A percentile compares a stretch with the other conserved stretches of the same genome.
Conservation (phyloP, 1,140 invertebrate genomes). For the Mercenaria mercenaria region DNA sequence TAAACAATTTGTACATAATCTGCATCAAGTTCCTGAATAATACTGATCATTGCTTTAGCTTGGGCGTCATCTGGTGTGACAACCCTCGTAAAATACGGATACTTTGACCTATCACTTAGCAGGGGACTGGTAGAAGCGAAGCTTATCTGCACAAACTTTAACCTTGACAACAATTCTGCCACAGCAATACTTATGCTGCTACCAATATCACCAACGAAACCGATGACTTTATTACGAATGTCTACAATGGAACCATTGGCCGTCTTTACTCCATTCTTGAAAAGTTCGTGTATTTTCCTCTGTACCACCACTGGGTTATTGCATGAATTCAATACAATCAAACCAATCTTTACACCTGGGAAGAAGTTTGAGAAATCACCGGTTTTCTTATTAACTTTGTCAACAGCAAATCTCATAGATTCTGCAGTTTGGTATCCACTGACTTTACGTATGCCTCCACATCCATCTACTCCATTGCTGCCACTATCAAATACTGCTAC, state of each 20-base stretch:
- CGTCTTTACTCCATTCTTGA: background rate
- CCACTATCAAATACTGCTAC: background rate
- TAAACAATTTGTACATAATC: constrained; percentile 72
- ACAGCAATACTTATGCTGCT: constrained; percentile 58
- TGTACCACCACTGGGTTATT: constrained; percentile 43
- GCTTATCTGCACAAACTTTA: constrained; percentile 88
- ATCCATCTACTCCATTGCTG: background rate
- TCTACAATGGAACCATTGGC: constrained; percentile 79
- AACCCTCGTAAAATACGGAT: constrained; percentile 92
- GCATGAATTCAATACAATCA: constrained; percentile 50
- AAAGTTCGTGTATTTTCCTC: constrained; percentile 31
- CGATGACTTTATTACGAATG: constrained; percentile 50
- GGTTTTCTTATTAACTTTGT: background rate
- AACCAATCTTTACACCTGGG: constrained; percentile 29
- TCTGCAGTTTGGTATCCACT: constrained; percentile 13
- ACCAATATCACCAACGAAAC: constrained; percentile 53
- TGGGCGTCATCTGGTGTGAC: constrained; percentile 94
- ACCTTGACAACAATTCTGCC: constrained; percentile 31
- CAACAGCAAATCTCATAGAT: constrained; percentile 9
- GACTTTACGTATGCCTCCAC: background rate
- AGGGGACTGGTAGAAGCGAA: constrained; percentile 92
- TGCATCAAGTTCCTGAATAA: constrained; percentile 59
- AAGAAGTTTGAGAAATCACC: background rate
- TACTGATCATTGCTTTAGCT: constrained; percentile 89
- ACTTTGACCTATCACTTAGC: constrained; percentile 91